phyloP scores from a whole-genome alignment of 2,888 invertebrate genomes.

The Argyresthia albistria region DNA sequence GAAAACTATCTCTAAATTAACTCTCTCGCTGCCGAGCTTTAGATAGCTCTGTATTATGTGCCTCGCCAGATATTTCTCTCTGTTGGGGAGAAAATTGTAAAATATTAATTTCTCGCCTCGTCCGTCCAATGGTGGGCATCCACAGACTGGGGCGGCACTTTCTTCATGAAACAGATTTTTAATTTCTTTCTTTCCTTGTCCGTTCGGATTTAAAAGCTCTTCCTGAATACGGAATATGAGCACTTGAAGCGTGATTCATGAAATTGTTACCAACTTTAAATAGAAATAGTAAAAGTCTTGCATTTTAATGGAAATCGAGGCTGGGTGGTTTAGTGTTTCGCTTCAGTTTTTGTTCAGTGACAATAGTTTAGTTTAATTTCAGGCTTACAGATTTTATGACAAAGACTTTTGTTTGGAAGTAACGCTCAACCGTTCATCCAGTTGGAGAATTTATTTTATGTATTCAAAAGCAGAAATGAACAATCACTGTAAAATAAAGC shows the following conservation, averaged over 20 bases:
- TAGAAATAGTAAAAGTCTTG: slow-evolving; percentile 7
- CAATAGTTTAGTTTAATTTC: background rate
- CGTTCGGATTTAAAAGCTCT: slow-evolving; percentile 40
- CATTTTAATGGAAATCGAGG: too few relatives aligned
- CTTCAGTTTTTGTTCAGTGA: slow-evolving; percentile 6
- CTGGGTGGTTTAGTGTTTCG: background rate
- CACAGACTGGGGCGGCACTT: slow-evolving; percentile 28
- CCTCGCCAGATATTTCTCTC: background rate
- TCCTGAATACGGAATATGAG: slow-evolving; percentile 34
- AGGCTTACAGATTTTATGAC: too few relatives aligned
- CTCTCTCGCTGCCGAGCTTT: too few relatives aligned
- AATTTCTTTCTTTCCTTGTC: slow-evolving; percentile 37
- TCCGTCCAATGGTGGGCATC: slow-evolving; percentile 22
- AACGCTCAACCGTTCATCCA: too few relatives aligned
- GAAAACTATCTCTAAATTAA: too few relatives aligned
- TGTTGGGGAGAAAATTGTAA: background rate
- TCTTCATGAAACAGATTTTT: slow-evolving; percentile 39
- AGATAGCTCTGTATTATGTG: too few relatives aligned
- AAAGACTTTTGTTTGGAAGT: too few relatives aligned
- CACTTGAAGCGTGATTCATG: slow-evolving; percentile 27
- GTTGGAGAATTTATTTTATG: too few relatives aligned
- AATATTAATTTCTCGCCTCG: slow-evolving; percentile 12
- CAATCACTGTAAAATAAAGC: too few relatives aligned
- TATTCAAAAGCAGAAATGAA: too few relatives aligned
- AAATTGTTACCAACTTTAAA: slow-evolving; percentile 19